These are phyloP conservation scores for Chrysomela aeneicollis DNA, from an alignment of 2,888 invertebrate genomes.

Conservation along the genomic window DNA sequence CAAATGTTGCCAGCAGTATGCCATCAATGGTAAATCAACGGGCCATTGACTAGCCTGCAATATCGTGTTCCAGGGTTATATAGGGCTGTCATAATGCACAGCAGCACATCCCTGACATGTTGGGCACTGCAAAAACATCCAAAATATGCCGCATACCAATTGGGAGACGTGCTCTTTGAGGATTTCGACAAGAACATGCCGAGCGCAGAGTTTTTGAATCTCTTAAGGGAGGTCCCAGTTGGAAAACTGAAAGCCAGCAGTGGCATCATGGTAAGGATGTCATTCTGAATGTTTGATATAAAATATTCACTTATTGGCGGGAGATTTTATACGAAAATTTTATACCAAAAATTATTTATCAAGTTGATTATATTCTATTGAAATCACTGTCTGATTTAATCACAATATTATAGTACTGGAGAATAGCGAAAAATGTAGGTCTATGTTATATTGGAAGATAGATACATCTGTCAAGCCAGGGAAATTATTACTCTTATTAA, in stretches of 20 bases:
- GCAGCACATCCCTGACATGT: conserved; percentile 17
- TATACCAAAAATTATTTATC: too few relatives aligned
- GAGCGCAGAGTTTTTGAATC: conserved; percentile 1
- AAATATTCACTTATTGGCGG: background rate
- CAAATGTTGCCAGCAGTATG: too few relatives aligned
- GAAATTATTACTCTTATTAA: too few relatives aligned
- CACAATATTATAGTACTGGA: too few relatives aligned
- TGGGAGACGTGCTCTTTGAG: background rate
- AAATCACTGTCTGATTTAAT: too few relatives aligned
- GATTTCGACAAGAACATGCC: conserved; percentile 1
- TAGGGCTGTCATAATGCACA: conserved; percentile 24
- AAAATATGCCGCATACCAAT: background rate
- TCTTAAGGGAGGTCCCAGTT: background rate
- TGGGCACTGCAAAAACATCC: conserved; percentile 19
- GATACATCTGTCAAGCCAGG: too few relatives aligned
- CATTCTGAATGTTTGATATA: background rate
- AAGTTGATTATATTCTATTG: too few relatives aligned
- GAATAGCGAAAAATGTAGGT: too few relatives aligned
- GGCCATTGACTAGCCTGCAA: too few relatives aligned
- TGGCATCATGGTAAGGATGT: conserved; percentile 11
- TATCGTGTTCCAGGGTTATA: conserved; percentile 18
- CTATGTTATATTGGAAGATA: too few relatives aligned
- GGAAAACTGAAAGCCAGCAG: conserved; percentile 8
- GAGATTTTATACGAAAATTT: too few relatives aligned
- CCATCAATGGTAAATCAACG: too few relatives aligned